These are phyloP conservation scores for Phoeniculus purpureus DNA, from an alignment of 2,797 vertebrate genomes.

Conservation along the genomic window DNA sequence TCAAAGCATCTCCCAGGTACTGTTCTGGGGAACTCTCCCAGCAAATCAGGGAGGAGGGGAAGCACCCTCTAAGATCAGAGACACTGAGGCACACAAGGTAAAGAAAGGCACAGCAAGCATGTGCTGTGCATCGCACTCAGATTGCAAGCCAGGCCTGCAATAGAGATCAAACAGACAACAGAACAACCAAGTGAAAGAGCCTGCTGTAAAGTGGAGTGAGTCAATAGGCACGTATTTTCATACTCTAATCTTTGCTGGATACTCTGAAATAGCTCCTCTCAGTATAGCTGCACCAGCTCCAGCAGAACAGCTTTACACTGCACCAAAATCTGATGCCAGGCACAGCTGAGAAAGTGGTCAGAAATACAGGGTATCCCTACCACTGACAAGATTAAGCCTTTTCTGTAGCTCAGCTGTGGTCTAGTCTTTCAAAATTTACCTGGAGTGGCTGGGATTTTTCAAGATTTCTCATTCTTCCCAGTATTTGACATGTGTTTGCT, in stretches of 20 bases:
- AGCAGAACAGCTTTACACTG: not conserved
- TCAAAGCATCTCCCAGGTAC: not conserved
- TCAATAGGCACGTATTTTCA: not conserved
- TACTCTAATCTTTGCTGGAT: not conserved
- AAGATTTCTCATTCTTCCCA: conserved; percentile 6
- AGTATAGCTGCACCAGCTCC: not conserved
- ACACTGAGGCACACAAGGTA: not conserved
- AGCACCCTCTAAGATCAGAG: not conserved
- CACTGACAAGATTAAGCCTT: not conserved
- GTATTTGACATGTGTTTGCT: conserved; percentile 17
- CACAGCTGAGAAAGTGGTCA: not conserved
- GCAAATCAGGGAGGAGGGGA: not conserved
- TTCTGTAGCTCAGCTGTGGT: not conserved
- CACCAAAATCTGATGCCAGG: not conserved
- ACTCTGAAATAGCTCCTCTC: not conserved
- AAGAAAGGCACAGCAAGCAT: not conserved
- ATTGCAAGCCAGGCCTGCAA: not conserved
- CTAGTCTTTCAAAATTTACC: not conserved
- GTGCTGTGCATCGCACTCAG: not conserved
- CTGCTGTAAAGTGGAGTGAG: not conserved
- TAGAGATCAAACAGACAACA: not conserved
- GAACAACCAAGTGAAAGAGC: not conserved
- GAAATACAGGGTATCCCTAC: not conserved
- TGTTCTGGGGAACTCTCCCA: not conserved
- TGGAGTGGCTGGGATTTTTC: not conserved